These are phyloP conservation scores for Cepaea nemoralis DNA, from an alignment of 1,140 invertebrate genomes.

Conservation along the genomic window DNA sequence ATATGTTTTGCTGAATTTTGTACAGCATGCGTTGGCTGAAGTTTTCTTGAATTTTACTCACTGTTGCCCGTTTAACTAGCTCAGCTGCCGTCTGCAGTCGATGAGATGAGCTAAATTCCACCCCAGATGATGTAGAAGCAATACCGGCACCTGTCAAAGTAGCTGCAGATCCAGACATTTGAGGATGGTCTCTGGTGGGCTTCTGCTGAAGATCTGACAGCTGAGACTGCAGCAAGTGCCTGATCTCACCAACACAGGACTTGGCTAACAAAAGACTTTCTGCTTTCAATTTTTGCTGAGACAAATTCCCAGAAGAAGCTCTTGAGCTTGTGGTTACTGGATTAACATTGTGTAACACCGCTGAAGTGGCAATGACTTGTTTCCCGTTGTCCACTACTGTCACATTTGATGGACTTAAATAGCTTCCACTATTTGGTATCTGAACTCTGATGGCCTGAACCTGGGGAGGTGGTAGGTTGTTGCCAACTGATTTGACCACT, in stretches of 20 bases:
- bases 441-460: neutral
- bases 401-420: neutral
- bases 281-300: neutral
- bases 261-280: slow-evolving; percentile 2
- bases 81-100: neutral
- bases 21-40: too few species aligned
- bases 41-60: too few species aligned
- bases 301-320: neutral
- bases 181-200: neutral
- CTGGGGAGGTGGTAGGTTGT: neutral
- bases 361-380: too few species aligned
- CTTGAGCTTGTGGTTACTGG: neutral
- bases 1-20: too few species aligned
- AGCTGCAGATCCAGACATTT: slow-evolving; percentile 29
- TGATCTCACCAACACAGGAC: neutral
- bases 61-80: too few species aligned
- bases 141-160: neutral
- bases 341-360: too few species aligned
- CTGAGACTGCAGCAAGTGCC: slow-evolving; percentile 25
- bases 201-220: neutral
- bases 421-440: neutral
- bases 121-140: neutral
- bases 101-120: neutral
- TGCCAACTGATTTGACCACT: neutral
- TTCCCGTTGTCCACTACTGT: neutral